Conservation (phyloP, 1,140 invertebrate genomes). For the Phocides pigmalion region DNA sequence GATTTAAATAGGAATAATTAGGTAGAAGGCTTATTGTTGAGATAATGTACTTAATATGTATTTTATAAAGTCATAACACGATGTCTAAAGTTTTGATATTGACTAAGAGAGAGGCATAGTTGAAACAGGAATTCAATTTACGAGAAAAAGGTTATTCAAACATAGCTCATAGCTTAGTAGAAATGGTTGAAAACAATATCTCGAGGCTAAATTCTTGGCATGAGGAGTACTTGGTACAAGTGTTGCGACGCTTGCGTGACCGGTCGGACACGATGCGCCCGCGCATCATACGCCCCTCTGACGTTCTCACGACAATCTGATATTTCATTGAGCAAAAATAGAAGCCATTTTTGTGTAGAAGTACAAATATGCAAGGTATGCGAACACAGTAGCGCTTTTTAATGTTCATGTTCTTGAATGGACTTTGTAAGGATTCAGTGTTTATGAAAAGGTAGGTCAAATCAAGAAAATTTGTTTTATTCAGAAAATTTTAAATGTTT, state of each 20-base stretch:
- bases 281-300: conserved; percentile 59
- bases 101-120: too few relatives aligned
- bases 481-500: too few relatives aligned
- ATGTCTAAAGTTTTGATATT: too few relatives aligned
- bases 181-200: conserved; percentile 36
- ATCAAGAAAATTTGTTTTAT: too few relatives aligned
- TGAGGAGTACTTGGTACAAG: conserved; percentile 46
- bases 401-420: conserved; percentile 33
- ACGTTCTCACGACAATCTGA: conserved; percentile 79
- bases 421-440: neutral
- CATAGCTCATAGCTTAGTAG: conserved; percentile 4
- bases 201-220: conserved; percentile 36
- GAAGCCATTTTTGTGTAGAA: conserved; percentile 73
- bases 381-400: conserved; percentile 47
- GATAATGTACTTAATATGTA: too few relatives aligned
- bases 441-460: neutral
- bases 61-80: too few relatives aligned
- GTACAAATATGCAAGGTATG: conserved; percentile 51
- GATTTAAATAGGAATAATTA: too few relatives aligned
- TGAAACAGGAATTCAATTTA: conserved; percentile 10
- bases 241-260: conserved; percentile 68
- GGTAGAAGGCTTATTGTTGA: too few relatives aligned
- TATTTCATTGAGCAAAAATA: conserved; percentile 80
- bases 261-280: conserved; percentile 57
- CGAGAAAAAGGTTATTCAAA: conserved; percentile 19